A percentile compares a stretch with the other conserved stretches of the same genome.
phyloP scores from a whole-genome alignment of 2,113 vertebrate genomes.

The Alectura lathami region DNA sequence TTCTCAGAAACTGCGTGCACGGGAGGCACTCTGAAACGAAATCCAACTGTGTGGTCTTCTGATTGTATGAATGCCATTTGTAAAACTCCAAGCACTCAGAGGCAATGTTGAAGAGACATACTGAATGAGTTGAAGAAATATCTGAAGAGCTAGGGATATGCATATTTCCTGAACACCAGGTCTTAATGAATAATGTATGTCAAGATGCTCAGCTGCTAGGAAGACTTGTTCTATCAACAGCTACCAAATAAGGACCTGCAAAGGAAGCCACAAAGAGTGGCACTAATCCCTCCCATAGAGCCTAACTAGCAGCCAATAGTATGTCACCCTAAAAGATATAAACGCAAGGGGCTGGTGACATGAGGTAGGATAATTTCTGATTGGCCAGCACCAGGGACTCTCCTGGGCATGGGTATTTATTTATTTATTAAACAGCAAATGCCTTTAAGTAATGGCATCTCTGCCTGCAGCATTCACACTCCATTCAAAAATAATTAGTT shows the following conservation, averaged over 20 bases:
- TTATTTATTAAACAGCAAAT: conserved; percentile 16
- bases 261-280: conserved; percentile 79
- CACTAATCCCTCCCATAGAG: conserved; percentile 75
- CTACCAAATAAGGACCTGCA: conserved; percentile 88
- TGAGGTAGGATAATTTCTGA: conserved; percentile 57
- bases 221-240: conserved; percentile 82
- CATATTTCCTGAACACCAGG: conserved; percentile 79
- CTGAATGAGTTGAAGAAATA: conserved; percentile 65
- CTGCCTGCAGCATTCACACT: conserved; percentile 33
- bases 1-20: conserved; percentile 63
- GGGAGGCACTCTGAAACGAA: conserved; percentile 60
- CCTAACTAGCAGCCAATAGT: conserved; percentile 81
- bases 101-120: conserved; percentile 61
- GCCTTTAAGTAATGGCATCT: conserved; percentile 71
- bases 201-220: conserved; percentile 84
- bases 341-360: conserved; percentile 45
- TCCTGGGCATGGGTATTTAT: conserved; percentile 55
- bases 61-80: conserved; percentile 75
- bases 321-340: conserved; percentile 12
- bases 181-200: conserved; percentile 89
- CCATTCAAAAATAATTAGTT: conserved; percentile 47
- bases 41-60: conserved; percentile 64
- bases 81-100: conserved; percentile 74
- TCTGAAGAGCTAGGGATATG: conserved; percentile 76
- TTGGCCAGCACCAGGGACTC: conserved; percentile 76